A percentile compares a stretch with the other conserved stretches of the same genome.
These are phyloP conservation scores for Drosophila serrata DNA, from an alignment of 1,140 invertebrate species.

Conservation along the genomic window DNA sequence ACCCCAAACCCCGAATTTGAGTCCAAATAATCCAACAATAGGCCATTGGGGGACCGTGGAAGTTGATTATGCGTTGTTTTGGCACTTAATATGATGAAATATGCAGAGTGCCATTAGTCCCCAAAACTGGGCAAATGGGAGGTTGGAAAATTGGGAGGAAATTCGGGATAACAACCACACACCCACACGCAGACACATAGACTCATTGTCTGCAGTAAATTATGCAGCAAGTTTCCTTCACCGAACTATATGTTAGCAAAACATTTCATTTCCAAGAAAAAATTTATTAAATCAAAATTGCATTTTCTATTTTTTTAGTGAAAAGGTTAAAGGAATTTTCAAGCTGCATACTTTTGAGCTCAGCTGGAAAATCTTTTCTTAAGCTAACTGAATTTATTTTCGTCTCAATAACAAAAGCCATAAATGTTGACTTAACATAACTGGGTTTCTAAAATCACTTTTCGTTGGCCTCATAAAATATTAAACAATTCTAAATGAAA, in stretches of 20 bases:
- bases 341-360: constrained; percentile 38
- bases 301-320: constrained; percentile 10
- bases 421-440: too few species aligned
- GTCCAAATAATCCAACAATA: constrained; percentile 26
- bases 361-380: constrained; percentile 21
- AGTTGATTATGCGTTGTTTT: constrained; percentile 83
- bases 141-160: not conserved
- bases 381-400: constrained; percentile 7
- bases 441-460: constrained; percentile 7
- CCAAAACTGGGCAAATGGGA: not conserved
- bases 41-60: constrained; percentile 15
- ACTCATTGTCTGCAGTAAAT: constrained; percentile 34
- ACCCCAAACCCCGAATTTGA: not conserved
- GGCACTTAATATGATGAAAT: constrained; percentile 84
- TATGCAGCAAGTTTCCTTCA: constrained; percentile 27
- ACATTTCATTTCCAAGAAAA: constrained; percentile 12
- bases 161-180: constrained; percentile 37
- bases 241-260: constrained; percentile 6
- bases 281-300: constrained; percentile 15
- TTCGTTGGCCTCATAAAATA: constrained; percentile 25
- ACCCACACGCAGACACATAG: constrained; percentile 6
- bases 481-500: constrained; percentile 22
- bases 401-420: too few species aligned
- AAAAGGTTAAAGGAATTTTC: not conserved
- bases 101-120: constrained; percentile 78